These are phyloP conservation scores for Andricus curvator DNA, from an alignment of 2,888 invertebrate species.

Conservation along the genomic window DNA sequence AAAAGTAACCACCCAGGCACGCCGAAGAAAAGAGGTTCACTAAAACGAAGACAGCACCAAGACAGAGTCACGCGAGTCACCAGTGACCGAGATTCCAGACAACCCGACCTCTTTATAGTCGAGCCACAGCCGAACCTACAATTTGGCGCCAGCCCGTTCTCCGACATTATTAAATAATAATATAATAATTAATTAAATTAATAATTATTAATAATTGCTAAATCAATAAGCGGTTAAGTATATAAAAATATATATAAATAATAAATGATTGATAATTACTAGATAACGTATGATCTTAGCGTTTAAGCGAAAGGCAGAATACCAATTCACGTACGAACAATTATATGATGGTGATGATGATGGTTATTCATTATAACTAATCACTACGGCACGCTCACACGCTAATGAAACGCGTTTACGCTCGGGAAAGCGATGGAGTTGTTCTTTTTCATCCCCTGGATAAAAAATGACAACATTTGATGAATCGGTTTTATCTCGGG, in stretches of 20 bases:
- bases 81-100: conserved; percentile 41
- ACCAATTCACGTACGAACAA: conserved; percentile 70
- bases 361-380: conserved; percentile 58
- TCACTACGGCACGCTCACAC: conserved; percentile 40
- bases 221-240: conserved; percentile 75
- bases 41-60: conserved; percentile 36
- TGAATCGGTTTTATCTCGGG: conserved; percentile 60
- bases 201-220: conserved; percentile 75
- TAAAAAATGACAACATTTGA: conserved; percentile 46
- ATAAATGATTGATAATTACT: conserved; percentile 74
- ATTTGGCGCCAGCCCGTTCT: conserved; percentile 76
- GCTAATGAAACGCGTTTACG: conserved; percentile 47
- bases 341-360: conserved; percentile 61
- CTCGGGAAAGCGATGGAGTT: conserved; percentile 45
- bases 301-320: conserved; percentile 68
- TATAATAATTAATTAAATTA: conserved; percentile 74
- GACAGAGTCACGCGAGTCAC: conserved; percentile 35
- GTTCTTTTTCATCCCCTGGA: conserved; percentile 10
- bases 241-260: conserved; percentile 67
- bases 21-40: conserved; percentile 41
- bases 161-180: conserved; percentile 75
- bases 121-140: conserved; percentile 44
- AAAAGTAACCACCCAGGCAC: conserved; percentile 41
- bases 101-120: conserved; percentile 26
- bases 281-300: conserved; percentile 71